A percentile compares a stretch with the other conserved stretches of the same genome.
Evolutionary conservation across 1,140 invertebrate species (phyloP).

Genomic region (Cepaea nemoralis): DNA sequence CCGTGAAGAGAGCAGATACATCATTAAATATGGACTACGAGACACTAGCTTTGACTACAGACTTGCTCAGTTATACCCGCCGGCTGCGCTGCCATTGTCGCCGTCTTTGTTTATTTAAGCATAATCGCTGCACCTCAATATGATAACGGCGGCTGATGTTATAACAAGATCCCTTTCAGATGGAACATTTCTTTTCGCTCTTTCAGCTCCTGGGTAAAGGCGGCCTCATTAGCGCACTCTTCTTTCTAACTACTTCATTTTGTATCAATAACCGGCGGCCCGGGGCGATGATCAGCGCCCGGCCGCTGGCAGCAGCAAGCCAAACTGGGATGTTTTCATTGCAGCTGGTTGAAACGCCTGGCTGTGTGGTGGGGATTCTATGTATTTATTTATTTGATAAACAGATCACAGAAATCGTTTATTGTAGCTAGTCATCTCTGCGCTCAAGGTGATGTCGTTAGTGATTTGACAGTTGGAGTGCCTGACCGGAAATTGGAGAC

Average conservation of each 20-base stretch:
- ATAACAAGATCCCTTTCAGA: constrained; percentile 14
- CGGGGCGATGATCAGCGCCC: not conserved
- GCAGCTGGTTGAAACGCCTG: not conserved
- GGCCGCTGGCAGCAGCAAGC: not conserved
- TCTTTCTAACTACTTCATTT: constrained; percentile 27
- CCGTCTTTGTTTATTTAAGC: constrained; percentile 14
- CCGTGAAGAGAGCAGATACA: constrained; percentile 7
- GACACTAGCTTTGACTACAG: not conserved
- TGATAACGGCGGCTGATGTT: constrained; percentile 14
- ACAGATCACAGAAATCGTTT: not conserved
- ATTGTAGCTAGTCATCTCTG: not conserved
- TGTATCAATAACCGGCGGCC: constrained; percentile 17
- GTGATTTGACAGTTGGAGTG: too few species aligned
- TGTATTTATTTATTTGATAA: not conserved
- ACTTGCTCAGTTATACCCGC: not conserved
- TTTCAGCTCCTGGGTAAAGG: not conserved
- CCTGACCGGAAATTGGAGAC: too few species aligned
- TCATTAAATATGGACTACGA: constrained; percentile 18
- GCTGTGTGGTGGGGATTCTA: not conserved
- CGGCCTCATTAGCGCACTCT: constrained; percentile 17
- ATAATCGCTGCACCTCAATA: constrained; percentile 25
- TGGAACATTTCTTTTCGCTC: not conserved
- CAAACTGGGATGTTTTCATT: not conserved
- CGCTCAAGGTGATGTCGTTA: too few species aligned
- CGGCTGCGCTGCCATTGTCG: not conserved